Base-by-base conservation (phyloP, 2,888 invertebrate species). In the Drosophila multiciliata region DNA sequence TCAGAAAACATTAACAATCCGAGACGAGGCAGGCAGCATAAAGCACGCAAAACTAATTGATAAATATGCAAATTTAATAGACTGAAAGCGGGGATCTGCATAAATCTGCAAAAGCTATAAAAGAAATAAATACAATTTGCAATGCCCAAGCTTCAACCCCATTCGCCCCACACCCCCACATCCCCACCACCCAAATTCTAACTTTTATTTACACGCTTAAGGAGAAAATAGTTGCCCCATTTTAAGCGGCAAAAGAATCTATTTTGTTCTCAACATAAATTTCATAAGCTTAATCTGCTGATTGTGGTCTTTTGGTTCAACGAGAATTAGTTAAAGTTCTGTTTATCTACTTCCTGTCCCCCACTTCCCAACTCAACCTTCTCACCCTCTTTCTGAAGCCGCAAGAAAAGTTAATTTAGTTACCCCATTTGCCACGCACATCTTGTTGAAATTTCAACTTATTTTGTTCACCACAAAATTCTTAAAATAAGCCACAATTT, bases 1-100 rank as follows among this genome's bases (percentile, higher is more conserved):
- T 70, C 75, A 87, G 87, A 78, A 75, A 86, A 70, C 78, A 78
- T 67, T 67, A 50, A 23, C 52, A 68, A 62, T 75, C 69, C 60
- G 63, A 70, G 77, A 66, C 63, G 53, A 64, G 59, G 54, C 62
- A 45, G 55, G 58, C 65, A 52, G 53, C 68, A 80, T 66, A 73
- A 78, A 78, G 80, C 72, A 86, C 83, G 80, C 79, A 70, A 73
- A 73, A 78, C 75, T 87, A 89, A 86, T 89, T 86, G 82, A 89
- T 87, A 89, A 89, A 84, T 84, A 86, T 86, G 87, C 83, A 89
- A 86, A 86, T 86, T 84, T 87, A 86, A 86, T 86, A 86, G 87
- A 79, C 85, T 82, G 59, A 40, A 67, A 67, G 67, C 74, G 73
- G 70, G 69, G 72, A 82, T 89, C 89, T 89, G 82, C 89, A 86